phyloP scores from a whole-genome alignment of 1,140 invertebrate genomes.

The Dinoponera quadriceps region DNA sequence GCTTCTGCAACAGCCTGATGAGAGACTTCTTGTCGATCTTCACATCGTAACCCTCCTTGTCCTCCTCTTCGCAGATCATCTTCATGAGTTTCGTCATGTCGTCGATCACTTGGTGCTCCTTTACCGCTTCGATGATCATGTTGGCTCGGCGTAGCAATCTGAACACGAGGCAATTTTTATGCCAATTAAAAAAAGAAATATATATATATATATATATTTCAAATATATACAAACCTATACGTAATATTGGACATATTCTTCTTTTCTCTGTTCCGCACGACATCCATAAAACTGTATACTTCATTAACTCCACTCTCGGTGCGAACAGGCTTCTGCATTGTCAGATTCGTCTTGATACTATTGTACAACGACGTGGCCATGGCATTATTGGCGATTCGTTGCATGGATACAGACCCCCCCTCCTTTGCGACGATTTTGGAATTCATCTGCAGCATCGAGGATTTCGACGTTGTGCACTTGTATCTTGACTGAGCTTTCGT shows the following conservation, averaged over 20 bases:
- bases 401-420: neutral
- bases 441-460: neutral
- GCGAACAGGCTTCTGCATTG: slow-evolving; percentile 71
- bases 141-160: slow-evolving; percentile 87
- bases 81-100: slow-evolving; percentile 86
- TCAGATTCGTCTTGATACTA: slow-evolving; percentile 78
- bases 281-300: slow-evolving; percentile 79
- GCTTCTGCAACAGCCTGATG: slow-evolving; percentile 86
- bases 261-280: slow-evolving; percentile 73
- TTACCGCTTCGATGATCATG: slow-evolving; percentile 87
- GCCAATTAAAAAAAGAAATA: neutral
- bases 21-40: slow-evolving; percentile 89
- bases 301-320: slow-evolving; percentile 67
- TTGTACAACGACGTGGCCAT: slow-evolving; percentile 73
- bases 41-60: slow-evolving; percentile 86
- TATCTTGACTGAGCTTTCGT: slow-evolving; percentile 65
- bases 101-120: slow-evolving; percentile 87
- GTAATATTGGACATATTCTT: slow-evolving; percentile 81
- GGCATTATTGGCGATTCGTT: slow-evolving; percentile 44
- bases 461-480: slow-evolving; percentile 59
- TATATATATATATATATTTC: neutral
- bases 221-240: slow-evolving; percentile 68
- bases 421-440: neutral
- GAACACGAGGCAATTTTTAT: too few species aligned
- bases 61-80: slow-evolving; percentile 86